phyloP scores from a whole-genome alignment of 1,140 invertebrate species.

The Monochamus saltuarius region DNA sequence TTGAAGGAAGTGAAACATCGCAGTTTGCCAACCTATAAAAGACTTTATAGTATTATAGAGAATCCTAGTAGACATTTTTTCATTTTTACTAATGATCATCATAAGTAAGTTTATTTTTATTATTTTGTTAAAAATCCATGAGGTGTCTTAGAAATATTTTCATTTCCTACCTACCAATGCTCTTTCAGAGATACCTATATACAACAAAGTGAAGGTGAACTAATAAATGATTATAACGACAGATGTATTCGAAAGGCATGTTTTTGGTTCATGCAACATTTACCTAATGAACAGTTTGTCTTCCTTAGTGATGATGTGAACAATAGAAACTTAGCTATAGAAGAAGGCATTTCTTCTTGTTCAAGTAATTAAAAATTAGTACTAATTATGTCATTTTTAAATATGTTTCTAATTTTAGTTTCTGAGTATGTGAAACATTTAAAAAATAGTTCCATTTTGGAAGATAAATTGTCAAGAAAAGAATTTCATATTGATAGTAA shows the following conservation, averaged over 20 bases:
- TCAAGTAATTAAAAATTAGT: constrained; percentile 58
- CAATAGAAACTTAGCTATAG: constrained; percentile 71
- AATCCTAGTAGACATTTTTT: constrained; percentile 83
- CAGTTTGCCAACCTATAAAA: constrained; percentile 86
- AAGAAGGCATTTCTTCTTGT: constrained; percentile 67
- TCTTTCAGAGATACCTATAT: constrained; percentile 81
- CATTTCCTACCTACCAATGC: neutral
- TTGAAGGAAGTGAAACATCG: constrained; percentile 90
- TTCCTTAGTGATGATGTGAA: constrained; percentile 85
- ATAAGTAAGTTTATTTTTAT: constrained; percentile 66
- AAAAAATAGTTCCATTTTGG: constrained; percentile 59
- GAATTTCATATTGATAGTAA: constrained; percentile 64
- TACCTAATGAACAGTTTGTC: constrained; percentile 67
- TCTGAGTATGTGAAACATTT: constrained; percentile 44
- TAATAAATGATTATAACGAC: constrained; percentile 90
- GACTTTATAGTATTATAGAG: constrained; percentile 78
- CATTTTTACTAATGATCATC: constrained; percentile 95
- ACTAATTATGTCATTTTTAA: constrained; percentile 8
- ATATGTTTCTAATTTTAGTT: constrained; percentile 34
- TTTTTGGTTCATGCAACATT: constrained; percentile 78
- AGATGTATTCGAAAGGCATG: constrained; percentile 80
- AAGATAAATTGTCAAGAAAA: constrained; percentile 78
- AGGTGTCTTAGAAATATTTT: constrained; percentile 9
- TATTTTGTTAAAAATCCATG: neutral
- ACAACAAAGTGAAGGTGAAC: constrained; percentile 77